phyloP scores from a whole-genome alignment of 1,140 invertebrate species.

The Papilio polyxenes region DNA sequence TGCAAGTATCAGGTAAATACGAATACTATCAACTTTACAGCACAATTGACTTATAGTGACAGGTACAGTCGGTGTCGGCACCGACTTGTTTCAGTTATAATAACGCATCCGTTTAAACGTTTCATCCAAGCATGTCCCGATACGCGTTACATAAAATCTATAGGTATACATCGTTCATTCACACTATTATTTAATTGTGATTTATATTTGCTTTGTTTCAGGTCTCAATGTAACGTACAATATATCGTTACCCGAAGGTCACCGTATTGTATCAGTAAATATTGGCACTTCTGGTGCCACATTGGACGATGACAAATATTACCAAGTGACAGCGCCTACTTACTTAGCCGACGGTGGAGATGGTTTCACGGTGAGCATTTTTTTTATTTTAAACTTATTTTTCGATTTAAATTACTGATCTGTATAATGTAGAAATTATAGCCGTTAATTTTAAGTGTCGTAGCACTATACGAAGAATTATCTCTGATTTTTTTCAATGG shows the following conservation, averaged over 20 bases:
- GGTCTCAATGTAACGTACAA: constrained; percentile 67
- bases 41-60: not conserved
- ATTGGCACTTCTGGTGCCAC: constrained; percentile 41
- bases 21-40: not conserved
- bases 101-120: no score
- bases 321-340: constrained; percentile 53
- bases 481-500: no score
- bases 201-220: constrained; percentile 40
- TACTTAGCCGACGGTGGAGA: constrained; percentile 66
- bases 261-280: constrained; percentile 51
- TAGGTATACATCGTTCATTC: no score
- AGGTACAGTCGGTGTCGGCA: not conserved
- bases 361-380: constrained; percentile 55
- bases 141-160: no score
- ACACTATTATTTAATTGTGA: not conserved
- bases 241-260: constrained; percentile 55
- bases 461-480: no score
- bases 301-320: constrained; percentile 51
- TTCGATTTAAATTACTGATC: no score
- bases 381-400: constrained; percentile 8
- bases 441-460: no score
- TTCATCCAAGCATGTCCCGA: no score
- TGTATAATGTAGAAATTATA: not conserved
- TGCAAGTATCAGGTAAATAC: constrained; percentile 66
- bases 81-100: no score